Evolutionary conservation across 2,797 vertebrate genomes (phyloP), one percentile per base, ranked within the genome.

Genomic region (Phataginus tetradactyla): DNA sequence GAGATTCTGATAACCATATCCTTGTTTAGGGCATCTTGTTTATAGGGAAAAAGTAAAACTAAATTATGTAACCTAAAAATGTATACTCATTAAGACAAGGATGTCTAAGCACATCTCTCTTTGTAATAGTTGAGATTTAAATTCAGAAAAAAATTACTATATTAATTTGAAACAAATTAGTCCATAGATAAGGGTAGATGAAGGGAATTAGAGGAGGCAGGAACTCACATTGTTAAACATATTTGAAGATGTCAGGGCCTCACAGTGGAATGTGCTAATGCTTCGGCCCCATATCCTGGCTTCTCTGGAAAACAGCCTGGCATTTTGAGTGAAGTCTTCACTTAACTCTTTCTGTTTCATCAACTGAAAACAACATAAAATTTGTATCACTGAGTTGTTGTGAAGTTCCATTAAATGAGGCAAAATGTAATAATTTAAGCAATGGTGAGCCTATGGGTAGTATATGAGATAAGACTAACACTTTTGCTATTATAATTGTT

Each of bases 111-210:
- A 17, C 8, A 39, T 75, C 15, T 1, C 5, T 3, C 2, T 59
- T 59, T 25, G 2, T 0, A 49, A 18, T 5, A 92, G 34, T 3
- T 53, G 71, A 81, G 89, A 95, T 42, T 93, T 64, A 53, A 29
- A 61, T 61, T 2, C 14, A 68, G 11, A 80, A 53, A 51, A 64
- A 34, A 32, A 53, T 45, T n/a, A 53, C 5, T 53, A 13, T 25
- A 32, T 63, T 90, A 37, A 71, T 59, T 90, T 45, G 25, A 59
- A 75, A 20, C 4, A 84, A 87, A 27, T 64, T 39, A 61, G 14
- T 21, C 11, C 15, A 55, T 1, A 0, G 32, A n/a, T 71, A 27
- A 93, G 2, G 2, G 11, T 61, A 1, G 10, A 1, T 32, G 63
- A 90, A 59, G 6, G 4, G 37, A 53, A 59, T 1, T n/a, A 0